Conservation (phyloP, 2,113 vertebrate genomes). For the Hippolais icterina region DNA sequence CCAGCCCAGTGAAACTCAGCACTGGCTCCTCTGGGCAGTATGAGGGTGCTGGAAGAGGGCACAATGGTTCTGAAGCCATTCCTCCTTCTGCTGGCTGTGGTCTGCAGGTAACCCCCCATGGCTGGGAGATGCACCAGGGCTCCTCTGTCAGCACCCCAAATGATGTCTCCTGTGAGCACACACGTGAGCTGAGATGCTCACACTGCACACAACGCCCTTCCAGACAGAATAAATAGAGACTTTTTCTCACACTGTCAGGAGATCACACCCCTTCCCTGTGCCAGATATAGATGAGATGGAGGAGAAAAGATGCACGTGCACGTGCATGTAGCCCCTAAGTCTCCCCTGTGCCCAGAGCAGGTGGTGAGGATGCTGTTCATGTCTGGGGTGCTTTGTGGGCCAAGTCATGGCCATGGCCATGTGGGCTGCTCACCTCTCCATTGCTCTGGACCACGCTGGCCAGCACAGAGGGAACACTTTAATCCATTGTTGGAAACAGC, state of each 20-base stretch:
- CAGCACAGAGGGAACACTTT: neutral
- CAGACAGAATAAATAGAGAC: slow-evolving; percentile 42
- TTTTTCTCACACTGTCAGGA: slow-evolving; percentile 32
- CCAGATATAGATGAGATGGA: neutral
- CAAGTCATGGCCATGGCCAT: accelerated
- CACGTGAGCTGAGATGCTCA: neutral
- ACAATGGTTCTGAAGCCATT: accelerated
- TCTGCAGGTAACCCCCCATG: neutral
- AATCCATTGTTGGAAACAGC: neutral
- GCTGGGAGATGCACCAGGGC: accelerated
- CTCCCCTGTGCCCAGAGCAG: neutral
- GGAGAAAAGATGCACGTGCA: neutral
- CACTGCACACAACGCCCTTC: neutral
- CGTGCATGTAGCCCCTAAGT: neutral
- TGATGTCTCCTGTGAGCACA: neutral
- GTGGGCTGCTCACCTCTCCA: neutral
- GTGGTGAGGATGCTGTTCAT: neutral
- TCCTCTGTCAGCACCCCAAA: neutral
- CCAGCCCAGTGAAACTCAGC: neutral
- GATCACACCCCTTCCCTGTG: neutral
- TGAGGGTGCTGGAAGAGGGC: neutral
- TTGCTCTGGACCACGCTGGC: accelerated
- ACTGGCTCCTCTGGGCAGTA: neutral
- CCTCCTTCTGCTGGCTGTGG: neutral
- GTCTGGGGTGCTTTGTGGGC: neutral